Evolutionary conservation across 2,797 vertebrate species (phyloP), one percentile per base, ranked within the genome.

Genomic region (Pempheris klunzingeri): DNA sequence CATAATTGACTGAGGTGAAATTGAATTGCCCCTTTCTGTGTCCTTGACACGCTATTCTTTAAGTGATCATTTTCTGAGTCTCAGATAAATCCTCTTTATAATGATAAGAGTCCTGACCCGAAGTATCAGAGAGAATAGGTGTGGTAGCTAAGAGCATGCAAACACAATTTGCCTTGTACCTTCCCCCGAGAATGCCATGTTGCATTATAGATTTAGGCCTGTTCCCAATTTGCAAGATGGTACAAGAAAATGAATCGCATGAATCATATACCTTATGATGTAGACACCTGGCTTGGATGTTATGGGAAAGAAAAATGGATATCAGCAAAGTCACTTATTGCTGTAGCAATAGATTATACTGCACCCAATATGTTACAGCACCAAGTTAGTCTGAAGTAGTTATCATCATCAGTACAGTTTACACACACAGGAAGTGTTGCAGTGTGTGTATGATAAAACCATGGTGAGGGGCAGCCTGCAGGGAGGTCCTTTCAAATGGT

Each of bases 141-240:
- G 69, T 61, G 52, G 70, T 44, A 43, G 74, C 80, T 80, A 77
- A 86, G 76, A 84, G 82, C 80, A 84, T 80, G 75, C 90, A 91
- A 87, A 91, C 86, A 92, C 81, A 90, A 87, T 87, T 90, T 90
- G 52, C 87, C 74, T 82, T 2, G 41, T 61, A 47, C 74, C 62
- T 67, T 87, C 84, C 85, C 82, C 47, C 1, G 55, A 80, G 87
- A 82, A 83, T 63, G 52, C 67, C 46, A 38, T 43, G 24, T 77
- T 88, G 80, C 88, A 79, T 78, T 90, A 86, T 83, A 87, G 81
- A 90, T 92, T 90, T 85, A 88, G 84, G 66, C 69, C 79, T 86
- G 82, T 79, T 87, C 90, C 86, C 81, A 92, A 92, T 91, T 92
- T 92, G 83, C 88, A 88, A 87, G 80, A 90, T 85, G 81, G 81